These are phyloP conservation scores for Notodonta ziczac DNA, from an alignment of 2,888 invertebrate genomes.

Conservation along the genomic window DNA sequence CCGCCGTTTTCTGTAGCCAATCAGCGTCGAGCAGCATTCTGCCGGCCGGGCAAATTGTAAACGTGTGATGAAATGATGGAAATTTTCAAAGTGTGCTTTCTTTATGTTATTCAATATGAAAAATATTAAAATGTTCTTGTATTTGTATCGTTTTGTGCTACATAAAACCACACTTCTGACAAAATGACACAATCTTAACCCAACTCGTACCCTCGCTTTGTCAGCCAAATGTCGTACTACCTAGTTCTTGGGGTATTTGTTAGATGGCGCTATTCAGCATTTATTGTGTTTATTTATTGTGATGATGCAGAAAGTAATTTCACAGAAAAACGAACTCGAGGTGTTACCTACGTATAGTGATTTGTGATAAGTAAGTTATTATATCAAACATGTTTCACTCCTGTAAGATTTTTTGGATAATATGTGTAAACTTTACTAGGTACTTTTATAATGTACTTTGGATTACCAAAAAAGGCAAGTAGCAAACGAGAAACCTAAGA, in stretches of 20 bases:
- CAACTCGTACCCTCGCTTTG: constrained; percentile 31
- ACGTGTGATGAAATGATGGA: constrained; percentile 17
- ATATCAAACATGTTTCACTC: no score
- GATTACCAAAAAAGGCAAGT: no score
- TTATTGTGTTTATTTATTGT: constrained; percentile 16
- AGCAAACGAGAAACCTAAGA: no score
- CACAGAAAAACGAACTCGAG: neutral
- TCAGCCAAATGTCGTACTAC: constrained; percentile 48
- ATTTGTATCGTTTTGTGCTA: neutral
- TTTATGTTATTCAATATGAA: constrained; percentile 1
- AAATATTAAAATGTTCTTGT: constrained; percentile 17
- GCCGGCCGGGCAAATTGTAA: constrained; percentile 48
- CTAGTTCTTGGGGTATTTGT: constrained; percentile 62
- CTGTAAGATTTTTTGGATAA: no score
- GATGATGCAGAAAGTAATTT: neutral
- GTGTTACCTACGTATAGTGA: no score
- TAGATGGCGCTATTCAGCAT: constrained; percentile 73
- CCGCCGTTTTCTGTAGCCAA: constrained; percentile 73
- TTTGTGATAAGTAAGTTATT: no score
- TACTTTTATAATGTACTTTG: no score
- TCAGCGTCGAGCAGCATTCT: constrained; percentile 64
- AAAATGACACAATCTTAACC: neutral
- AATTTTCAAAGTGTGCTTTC: neutral
- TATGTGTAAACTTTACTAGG: no score
- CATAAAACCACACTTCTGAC: neutral